Evolutionary conservation across 2,888 invertebrate species (phyloP).

Genomic region (Pollenia labialis): DNA sequence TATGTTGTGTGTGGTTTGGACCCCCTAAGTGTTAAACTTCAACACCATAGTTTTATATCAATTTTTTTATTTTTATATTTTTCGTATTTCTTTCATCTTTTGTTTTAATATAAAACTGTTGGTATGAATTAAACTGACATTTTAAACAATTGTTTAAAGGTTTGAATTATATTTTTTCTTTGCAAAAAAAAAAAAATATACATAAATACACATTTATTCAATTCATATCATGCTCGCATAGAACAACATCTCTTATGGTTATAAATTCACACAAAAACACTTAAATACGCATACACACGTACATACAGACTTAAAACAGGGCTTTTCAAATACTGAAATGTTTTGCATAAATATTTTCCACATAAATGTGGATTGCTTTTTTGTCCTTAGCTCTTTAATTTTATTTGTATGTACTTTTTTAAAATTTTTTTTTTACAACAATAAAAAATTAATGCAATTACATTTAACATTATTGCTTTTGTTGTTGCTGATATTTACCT

Average conservation of each 20-base stretch:
- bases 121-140: conserved; percentile 64
- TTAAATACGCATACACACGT: not conserved
- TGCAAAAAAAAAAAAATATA: conserved; percentile 8
- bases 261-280: conserved; percentile 11
- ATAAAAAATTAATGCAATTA: conserved; percentile 76
- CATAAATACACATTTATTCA: not conserved
- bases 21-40: conserved; percentile 73
- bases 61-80: conserved; percentile 29
- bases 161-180: conserved; percentile 33
- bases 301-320: conserved; percentile 6
- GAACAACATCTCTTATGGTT: conserved; percentile 26
- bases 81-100: conserved; percentile 44
- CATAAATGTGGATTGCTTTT: not conserved
- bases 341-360: conserved; percentile 23
- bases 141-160: conserved; percentile 57
- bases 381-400: conserved; percentile 12
- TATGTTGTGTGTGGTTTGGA: conserved; percentile 20
- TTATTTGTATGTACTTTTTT: conserved; percentile 25
- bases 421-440: conserved; percentile 20
- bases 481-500: conserved; percentile 44
- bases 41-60: conserved; percentile 65
- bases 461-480: conserved; percentile 72
- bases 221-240: conserved; percentile 60
- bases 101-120: conserved; percentile 56
- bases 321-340: conserved; percentile 31